These are phyloP conservation scores for Oligia latruncula DNA, from an alignment of 2,888 invertebrate species.

Conservation along the genomic window DNA sequence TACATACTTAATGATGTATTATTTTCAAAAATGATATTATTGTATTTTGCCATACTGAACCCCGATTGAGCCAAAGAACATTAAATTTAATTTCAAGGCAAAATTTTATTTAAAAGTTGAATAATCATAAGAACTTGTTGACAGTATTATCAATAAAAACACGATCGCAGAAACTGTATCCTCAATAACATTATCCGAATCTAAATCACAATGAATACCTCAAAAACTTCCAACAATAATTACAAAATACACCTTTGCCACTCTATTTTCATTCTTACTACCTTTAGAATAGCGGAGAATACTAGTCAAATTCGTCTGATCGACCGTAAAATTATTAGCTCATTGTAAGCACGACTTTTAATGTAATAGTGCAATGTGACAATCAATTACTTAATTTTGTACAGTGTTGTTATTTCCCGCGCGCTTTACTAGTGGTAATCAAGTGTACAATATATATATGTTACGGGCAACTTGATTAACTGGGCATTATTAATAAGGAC, in stretches of 20 bases:
- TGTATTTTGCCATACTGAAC: background rate
- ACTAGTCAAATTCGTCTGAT: slow-evolving; percentile 9
- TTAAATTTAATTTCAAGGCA: background rate
- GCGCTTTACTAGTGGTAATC: background rate
- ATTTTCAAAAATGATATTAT: too few relatives aligned
- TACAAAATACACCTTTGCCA: background rate
- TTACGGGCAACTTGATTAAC: too few relatives aligned
- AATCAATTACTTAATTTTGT: slow-evolving; percentile 52
- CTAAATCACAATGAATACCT: background rate
- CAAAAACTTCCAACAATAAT: slow-evolving; percentile 11
- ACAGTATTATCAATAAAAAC: background rate
- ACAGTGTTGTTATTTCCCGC: background rate
- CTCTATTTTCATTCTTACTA: background rate
- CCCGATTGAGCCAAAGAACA: background rate
- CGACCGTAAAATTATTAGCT: slow-evolving; percentile 47
- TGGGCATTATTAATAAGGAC: too few relatives aligned
- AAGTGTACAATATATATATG: background rate
- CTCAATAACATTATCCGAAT: slow-evolving; percentile 4
- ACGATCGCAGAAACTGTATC: slow-evolving; percentile 8
- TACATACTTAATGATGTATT: too few relatives aligned
- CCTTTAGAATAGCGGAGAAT: slow-evolving; percentile 6
- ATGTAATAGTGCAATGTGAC: slow-evolving; percentile 51
- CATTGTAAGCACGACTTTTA: slow-evolving; percentile 52
- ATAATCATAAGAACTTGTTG: too few relatives aligned
- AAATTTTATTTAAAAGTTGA: too few relatives aligned